Conservation (phyloP, 1,140 invertebrate species). For the Drosophila kikkawai region DNA sequence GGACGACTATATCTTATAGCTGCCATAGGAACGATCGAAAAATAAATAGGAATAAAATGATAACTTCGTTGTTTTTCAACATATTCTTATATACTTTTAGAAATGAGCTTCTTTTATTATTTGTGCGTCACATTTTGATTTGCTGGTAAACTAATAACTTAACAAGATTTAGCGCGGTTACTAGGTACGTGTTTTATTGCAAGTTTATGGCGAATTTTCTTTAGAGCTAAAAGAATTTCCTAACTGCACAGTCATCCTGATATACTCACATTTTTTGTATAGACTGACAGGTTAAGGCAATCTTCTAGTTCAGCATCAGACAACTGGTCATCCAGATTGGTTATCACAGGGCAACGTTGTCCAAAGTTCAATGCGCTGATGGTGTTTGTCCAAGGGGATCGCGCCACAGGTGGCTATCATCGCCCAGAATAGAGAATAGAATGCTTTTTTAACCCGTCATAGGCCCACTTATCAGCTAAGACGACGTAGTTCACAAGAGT, state of each 20-base stretch:
- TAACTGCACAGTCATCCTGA: not conserved
- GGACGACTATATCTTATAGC: too few species aligned
- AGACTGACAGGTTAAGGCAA: conserved; percentile 78
- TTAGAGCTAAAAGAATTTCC: not conserved
- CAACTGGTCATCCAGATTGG: conserved; percentile 45
- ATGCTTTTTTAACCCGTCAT: conserved; percentile 19
- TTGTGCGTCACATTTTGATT: not conserved
- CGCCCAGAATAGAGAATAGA: conserved; percentile 6
- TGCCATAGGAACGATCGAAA: too few species aligned
- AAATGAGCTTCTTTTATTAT: too few species aligned
- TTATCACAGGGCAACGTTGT: conserved; percentile 79
- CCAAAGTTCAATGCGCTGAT: conserved; percentile 68
- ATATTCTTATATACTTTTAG: too few species aligned
- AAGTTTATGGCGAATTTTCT: not conserved
- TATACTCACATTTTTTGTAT: conserved; percentile 79
- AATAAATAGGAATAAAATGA: too few species aligned
- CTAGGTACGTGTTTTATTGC: not conserved
- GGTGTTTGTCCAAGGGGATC: conserved; percentile 61
- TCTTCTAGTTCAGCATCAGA: conserved; percentile 75
- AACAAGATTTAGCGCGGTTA: not conserved
- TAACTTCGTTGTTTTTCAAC: too few species aligned
- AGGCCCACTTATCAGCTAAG: conserved; percentile 41
- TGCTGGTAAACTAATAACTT: not conserved
- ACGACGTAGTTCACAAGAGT: conserved; percentile 7
- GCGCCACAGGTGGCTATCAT: conserved; percentile 63